Conservation (phyloP, 2,797 vertebrate genomes). For the Spondyliosoma cantharus region DNA sequence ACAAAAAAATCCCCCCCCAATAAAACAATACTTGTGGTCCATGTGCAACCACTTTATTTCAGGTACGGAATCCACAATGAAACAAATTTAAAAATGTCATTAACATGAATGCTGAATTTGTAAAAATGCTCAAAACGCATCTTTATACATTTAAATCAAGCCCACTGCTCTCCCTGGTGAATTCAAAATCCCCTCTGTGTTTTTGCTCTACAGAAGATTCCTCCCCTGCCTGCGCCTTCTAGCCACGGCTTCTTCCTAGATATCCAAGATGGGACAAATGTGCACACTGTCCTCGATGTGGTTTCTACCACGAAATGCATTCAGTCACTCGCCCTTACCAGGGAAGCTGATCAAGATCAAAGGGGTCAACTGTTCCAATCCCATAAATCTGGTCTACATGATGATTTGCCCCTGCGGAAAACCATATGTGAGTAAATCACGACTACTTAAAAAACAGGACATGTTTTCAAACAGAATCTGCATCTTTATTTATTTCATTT, state of each 20-base stretch:
- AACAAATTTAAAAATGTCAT: neutral
- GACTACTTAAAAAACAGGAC: slow-evolving; percentile 17
- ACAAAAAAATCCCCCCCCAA: neutral
- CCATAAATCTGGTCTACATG: slow-evolving; percentile 30
- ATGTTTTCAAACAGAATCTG: slow-evolving; percentile 16
- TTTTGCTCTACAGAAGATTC: slow-evolving; percentile 7
- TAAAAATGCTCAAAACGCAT: slow-evolving; percentile 20
- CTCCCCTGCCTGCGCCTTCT: neutral
- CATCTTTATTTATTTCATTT: neutral
- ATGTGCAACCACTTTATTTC: neutral
- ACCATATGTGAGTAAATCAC: slow-evolving; percentile 22
- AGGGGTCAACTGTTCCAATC: slow-evolving; percentile 37
- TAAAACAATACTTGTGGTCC: neutral
- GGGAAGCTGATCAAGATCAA: slow-evolving; percentile 42
- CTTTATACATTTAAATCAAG: slow-evolving; percentile 13
- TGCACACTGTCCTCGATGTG: slow-evolving; percentile 28
- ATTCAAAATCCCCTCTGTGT: slow-evolving; percentile 12
- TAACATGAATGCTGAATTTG: slow-evolving; percentile 6
- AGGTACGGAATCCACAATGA: neutral
- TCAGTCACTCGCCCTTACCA: slow-evolving; percentile 14
- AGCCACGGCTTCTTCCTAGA: slow-evolving; percentile 1
- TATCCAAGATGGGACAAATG: slow-evolving; percentile 23
- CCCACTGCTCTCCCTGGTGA: slow-evolving; percentile 12
- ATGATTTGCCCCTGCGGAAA: slow-evolving; percentile 18
- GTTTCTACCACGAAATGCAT: slow-evolving; percentile 30